phyloP scores from a whole-genome alignment of 2,888 invertebrate species.

The Xestoiulus laeticollis region DNA sequence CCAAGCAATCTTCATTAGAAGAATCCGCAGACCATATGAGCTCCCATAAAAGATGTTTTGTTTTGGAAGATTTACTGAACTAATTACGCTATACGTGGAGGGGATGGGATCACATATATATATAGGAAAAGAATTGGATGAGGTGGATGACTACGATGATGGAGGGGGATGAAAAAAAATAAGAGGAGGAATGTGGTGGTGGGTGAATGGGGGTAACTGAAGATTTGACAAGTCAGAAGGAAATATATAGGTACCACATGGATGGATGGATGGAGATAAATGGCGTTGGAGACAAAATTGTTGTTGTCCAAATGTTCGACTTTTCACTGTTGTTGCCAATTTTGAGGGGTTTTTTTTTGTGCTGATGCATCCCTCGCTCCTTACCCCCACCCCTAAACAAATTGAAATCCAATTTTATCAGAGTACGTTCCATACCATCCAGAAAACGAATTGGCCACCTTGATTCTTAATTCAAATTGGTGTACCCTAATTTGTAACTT shows the following conservation, averaged over 20 bases:
- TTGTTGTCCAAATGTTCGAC: conserved; percentile 25
- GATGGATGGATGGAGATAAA: conserved; percentile 38
- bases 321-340: conserved; percentile 8
- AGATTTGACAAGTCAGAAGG: conserved; percentile 26
- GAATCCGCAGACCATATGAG: conserved; percentile 47
- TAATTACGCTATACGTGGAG: conserved; percentile 50
- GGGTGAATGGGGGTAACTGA: neutral
- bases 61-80: conserved; percentile 53
- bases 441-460: neutral
- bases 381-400: neutral
- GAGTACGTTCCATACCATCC: neutral
- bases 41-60: conserved; percentile 53
- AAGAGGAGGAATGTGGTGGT: conserved; percentile 25
- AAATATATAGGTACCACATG: conserved; percentile 30
- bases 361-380: neutral
- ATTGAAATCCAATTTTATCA: neutral
- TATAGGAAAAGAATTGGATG: conserved; percentile 42
- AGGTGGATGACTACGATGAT: conserved; percentile 41
- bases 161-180: conserved; percentile 38
- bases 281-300: neutral
- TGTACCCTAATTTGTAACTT: too few relatives aligned
- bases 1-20: conserved; percentile 52
- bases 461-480: too few relatives aligned
- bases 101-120: conserved; percentile 31
- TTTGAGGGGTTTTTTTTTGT: neutral